A percentile compares a stretch with the other conserved stretches of the same genome.
Evolutionary conservation across 2,113 vertebrate species (phyloP).

Genomic region (Dascyllus trimaculatus): DNA sequence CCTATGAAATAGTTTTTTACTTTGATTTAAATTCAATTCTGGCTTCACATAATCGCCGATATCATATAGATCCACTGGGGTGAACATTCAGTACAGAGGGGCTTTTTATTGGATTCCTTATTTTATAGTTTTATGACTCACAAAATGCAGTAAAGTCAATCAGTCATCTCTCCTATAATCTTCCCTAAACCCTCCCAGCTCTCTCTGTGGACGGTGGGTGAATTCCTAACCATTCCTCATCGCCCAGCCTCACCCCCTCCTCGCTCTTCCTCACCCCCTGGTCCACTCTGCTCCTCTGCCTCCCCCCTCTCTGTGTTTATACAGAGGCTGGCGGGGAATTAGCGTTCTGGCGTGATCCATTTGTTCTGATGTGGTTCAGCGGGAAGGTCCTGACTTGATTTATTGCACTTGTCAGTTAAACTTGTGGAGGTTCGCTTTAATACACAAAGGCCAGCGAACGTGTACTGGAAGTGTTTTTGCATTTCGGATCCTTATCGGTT

Average conservation of each 20-base stretch:
- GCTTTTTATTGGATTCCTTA: background rate
- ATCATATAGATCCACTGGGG: background rate
- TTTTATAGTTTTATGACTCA: conserved; percentile 25
- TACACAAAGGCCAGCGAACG: conserved; percentile 21
- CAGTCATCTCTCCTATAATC: conserved; percentile 57
- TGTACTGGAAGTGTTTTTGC: background rate
- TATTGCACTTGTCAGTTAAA: conserved; percentile 70
- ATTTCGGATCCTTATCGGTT: conserved; percentile 25
- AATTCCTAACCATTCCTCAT: conserved; percentile 68
- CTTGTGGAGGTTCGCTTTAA: conserved; percentile 39
- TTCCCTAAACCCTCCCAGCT: background rate
- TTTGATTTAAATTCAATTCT: background rate
- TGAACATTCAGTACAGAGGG: background rate
- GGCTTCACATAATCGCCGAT: too few relatives aligned
- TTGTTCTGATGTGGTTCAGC: conserved; percentile 73
- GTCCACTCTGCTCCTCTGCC: conserved; percentile 25
- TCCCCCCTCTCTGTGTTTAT: conserved; percentile 58
- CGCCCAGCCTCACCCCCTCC: conserved; percentile 25
- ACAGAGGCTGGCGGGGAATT: conserved; percentile 73
- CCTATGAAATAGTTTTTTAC: background rate
- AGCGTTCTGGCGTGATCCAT: conserved; percentile 66
- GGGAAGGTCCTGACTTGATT: conserved; percentile 69
- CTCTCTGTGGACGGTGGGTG: conserved; percentile 4
- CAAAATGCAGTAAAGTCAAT: conserved; percentile 44
- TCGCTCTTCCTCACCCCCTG: conserved; percentile 26